Conservation (phyloP, 2,113 vertebrate species). For the Lasiurus cinereus region DNA sequence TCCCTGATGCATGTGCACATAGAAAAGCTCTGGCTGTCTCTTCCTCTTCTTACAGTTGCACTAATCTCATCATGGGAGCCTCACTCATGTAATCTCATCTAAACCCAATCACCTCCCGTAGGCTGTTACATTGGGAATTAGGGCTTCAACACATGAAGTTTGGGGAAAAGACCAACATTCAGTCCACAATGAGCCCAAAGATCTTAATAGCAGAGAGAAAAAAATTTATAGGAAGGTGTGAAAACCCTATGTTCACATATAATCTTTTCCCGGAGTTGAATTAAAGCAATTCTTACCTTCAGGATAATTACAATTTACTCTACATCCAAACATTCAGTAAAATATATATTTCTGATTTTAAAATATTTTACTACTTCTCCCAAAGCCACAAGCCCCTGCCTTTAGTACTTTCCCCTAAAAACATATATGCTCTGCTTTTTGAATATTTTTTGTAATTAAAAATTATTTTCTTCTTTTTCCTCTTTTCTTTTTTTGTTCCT, state of each 20-base stretch:
- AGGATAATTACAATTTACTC: background rate
- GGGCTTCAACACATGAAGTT: background rate
- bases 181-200: background rate
- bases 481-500: background rate
- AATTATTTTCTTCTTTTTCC: background rate
- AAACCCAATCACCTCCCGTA: background rate
- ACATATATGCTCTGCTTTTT: background rate
- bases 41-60: background rate
- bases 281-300: conserved; percentile 16
- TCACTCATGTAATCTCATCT: background rate
- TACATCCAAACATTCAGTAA: background rate
- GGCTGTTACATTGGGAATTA: background rate
- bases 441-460: conserved; percentile 56
- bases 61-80: background rate
- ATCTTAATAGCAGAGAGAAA: background rate
- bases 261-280: background rate
- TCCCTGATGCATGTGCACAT: background rate
- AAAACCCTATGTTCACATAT: background rate
- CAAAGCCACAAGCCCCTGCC: background rate
- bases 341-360: background rate
- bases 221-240: background rate
- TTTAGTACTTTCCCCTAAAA: conserved; percentile 5
- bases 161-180: background rate
- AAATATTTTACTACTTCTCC: conserved; percentile 33
- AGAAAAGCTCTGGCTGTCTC: background rate